phyloP scores from a whole-genome alignment of 2,113 vertebrate species.

The Cyanoderma ruficeps region DNA sequence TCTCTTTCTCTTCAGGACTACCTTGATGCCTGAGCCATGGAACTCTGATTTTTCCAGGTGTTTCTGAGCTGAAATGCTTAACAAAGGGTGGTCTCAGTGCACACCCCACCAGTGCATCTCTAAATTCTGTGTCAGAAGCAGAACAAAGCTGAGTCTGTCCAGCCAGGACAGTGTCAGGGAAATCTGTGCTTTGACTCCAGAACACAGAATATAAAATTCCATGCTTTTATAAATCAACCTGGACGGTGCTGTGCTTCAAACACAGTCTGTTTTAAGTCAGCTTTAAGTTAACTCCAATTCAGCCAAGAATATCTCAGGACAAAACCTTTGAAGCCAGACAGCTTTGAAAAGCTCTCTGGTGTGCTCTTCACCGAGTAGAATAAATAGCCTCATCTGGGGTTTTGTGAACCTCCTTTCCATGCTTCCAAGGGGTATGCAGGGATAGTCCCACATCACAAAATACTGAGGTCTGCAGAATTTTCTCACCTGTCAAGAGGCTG shows the following conservation, averaged over 20 bases:
- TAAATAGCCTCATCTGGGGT: not conserved
- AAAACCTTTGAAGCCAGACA: slow-evolving; percentile 2
- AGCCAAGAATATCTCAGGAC: not conserved
- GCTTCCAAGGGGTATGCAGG: not conserved
- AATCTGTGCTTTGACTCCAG: not conserved
- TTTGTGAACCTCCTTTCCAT: not conserved
- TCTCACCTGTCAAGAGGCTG: not conserved
- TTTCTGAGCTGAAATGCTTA: not conserved
- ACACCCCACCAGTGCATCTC: not conserved
- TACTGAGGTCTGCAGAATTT: not conserved
- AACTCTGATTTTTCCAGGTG: not conserved
- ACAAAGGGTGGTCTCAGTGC: not conserved
- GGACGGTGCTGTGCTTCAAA: not conserved
- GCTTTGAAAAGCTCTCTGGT: slow-evolving; percentile 16
- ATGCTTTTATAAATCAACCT: not conserved
- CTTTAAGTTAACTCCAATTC: not conserved
- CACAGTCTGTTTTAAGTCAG: not conserved
- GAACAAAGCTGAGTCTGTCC: not conserved
- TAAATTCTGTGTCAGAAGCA: not conserved
- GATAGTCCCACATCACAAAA: not conserved
- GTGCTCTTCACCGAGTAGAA: not conserved
- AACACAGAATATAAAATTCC: not conserved
- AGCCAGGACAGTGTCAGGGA: not conserved
- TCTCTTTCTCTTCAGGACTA: not conserved
- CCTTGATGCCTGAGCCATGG: not conserved